Base-by-base conservation (phyloP, 2,113 vertebrate genomes). In the Cryptomyrus ogoouensis region DNA sequence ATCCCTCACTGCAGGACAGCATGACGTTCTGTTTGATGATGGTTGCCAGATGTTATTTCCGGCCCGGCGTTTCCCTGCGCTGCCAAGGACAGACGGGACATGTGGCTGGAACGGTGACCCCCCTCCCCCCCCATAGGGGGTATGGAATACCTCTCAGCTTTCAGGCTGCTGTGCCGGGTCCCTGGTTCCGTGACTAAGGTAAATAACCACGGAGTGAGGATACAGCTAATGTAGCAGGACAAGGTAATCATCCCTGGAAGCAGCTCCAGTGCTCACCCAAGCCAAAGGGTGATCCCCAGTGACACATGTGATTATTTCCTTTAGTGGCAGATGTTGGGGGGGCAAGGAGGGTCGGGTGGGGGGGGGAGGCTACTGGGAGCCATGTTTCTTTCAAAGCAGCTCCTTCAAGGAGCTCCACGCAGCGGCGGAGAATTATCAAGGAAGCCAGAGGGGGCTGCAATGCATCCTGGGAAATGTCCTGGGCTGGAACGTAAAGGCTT, bases 91-190 rank as follows among this genome's bases (percentile, higher is more conserved):
- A 94, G 92, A 95, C 96, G 92, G 94, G 96, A 94, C 96, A 97
- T 93, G 95, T 96, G 94, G 96, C 96, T 94, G 97, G 95, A 95
- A 97, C 97, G 96, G 97, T 87, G 94, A 97, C 92, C 70, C 94
- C 70, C 94, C 95, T n/a, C n/a, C 91, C 96, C 96, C 90, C 96
- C 96, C 90, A 96, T 95, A 95, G 96, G 96, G 88, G 96, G 96
- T 91, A 93, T 92, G 53, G 53, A n/a, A 35, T 46, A 53, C 53
- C 94, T 97, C 80, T 94, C 95, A 90, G 96, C 96, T 83, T 96
- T 96, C 95, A 97, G 96, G 96, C 97, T 92, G 70, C 95, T 95
- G 91, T 49, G 95, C 96, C 92, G 62, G 53, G 35, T 62, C 39
- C 87, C 49, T 13, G 56, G 87, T 62, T 88, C 87, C 53, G 35